phyloP scores from a whole-genome alignment of 2,888 invertebrate genomes.

The Epistrophella euchroma region DNA sequence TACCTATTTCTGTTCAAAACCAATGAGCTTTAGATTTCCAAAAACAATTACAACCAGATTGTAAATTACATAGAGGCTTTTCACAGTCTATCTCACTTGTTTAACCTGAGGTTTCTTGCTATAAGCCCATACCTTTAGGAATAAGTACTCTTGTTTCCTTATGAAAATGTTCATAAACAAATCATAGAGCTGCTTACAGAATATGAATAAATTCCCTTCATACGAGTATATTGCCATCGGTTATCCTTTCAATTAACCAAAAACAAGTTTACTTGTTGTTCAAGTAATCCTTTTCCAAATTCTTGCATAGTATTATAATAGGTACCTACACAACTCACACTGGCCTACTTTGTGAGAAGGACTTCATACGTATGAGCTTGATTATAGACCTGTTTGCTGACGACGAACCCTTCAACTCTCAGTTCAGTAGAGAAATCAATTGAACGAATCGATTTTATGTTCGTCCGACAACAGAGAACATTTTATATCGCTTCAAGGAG shows the following conservation, averaged over 20 bases:
- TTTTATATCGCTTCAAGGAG: constrained; percentile 25
- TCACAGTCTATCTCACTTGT: not conserved
- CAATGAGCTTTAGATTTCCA: not conserved
- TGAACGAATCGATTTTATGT: constrained; percentile 30
- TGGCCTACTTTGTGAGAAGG: no score
- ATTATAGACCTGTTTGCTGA: constrained; percentile 36
- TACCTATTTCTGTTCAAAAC: not conserved
- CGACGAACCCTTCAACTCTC: not conserved
- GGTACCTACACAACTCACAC: no score
- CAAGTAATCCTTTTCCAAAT: constrained; percentile 44
- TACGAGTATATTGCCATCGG: not conserved
- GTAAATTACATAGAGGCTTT: constrained; percentile 24
- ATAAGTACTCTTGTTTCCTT: not conserved
- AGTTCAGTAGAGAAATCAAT: constrained; percentile 50
- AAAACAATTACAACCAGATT: constrained; percentile 23
- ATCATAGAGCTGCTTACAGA: constrained; percentile 10
- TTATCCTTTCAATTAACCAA: constrained; percentile 59
- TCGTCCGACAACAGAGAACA: not conserved
- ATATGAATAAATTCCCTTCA: not conserved
- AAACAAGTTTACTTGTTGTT: constrained; percentile 53
- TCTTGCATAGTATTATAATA: constrained; percentile 43
- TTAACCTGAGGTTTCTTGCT: not conserved
- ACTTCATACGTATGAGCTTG: not conserved
- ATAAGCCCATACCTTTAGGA: not conserved
- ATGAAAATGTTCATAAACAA: constrained; percentile 24